Evolutionary conservation across 2,113 vertebrate species (phyloP), one percentile per base, ranked within the genome.

Genomic region (Capricornis sumatraensis): DNA sequence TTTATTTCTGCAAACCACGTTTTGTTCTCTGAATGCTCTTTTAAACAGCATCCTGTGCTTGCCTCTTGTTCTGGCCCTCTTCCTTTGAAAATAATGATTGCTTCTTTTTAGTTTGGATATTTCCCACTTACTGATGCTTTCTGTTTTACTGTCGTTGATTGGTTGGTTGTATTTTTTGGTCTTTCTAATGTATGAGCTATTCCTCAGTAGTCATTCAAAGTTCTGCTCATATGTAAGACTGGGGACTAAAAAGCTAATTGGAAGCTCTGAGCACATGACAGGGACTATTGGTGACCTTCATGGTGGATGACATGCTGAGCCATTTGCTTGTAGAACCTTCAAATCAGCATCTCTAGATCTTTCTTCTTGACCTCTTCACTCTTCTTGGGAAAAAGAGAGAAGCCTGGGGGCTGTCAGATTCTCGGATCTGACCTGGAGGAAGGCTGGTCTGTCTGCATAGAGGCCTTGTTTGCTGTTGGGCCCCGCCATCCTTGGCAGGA

Each of bases 221-320:
- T 33, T 50, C 81, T 55, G 55, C 47, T 50, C 58, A 12, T 17
- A 10, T 16, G 62, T 76, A 17, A 81, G 50, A 33, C 16, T 33
- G 10, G 36, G 40, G 13, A 71, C 52, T 55, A 62, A 57, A 52
- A 74, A 33, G 55, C 12, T 53, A 23, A 45, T 14, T 19, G 76
- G 86, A 79, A 64, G 58, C 74, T 74, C 92, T 53, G 40, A 43
- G 87, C 25, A 3, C 57, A 1, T 23, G 17, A 27, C 2, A 0
- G 28, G 23, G 81, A 21, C 57, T 36, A 33, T 86, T 81, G 23
- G 40, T 19, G 30, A 30, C 64, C 62, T 40, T 25, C n/a, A 7
- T 0, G 0, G 7, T 5, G 81, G 67, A 27, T 13, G 33, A 19
- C 0, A 3, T 0, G 45, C 84, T 33, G 60, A 79, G 15, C 36